A percentile compares a stretch with the other conserved stretches of the same genome.
phyloP scores from a whole-genome alignment of 30 jellyfish, hydroid and myxozoan species.

The Hydractinia symbiolongicarpus region DNA sequence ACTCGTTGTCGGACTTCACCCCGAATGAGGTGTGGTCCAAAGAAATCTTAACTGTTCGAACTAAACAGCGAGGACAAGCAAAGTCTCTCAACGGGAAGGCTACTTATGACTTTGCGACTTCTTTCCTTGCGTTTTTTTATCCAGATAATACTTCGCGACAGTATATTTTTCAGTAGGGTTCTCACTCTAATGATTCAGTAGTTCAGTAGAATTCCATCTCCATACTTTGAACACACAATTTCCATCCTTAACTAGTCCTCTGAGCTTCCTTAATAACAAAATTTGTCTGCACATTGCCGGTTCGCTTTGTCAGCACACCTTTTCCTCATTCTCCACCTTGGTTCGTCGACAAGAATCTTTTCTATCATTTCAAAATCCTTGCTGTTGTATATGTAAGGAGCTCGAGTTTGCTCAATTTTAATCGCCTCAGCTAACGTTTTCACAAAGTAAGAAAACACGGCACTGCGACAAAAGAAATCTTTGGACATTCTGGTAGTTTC shows the following conservation, averaged over 20 bases:
- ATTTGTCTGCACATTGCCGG: no score
- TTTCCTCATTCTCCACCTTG: no score
- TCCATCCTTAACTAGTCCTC: no score
- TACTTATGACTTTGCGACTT: not conserved
- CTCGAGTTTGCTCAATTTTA: no score
- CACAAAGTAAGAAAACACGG: no score
- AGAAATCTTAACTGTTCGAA: conserved; percentile 29
- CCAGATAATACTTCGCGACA: no score
- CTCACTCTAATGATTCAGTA: not conserved
- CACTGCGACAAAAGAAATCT: not conserved
- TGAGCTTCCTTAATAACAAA: no score
- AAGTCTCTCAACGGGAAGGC: not conserved
- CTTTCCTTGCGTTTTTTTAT: not conserved
- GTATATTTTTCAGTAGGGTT: not conserved
- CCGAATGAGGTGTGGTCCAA: conserved; percentile 40
- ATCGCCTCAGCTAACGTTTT: not conserved
- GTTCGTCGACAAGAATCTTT: no score
- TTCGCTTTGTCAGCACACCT: no score
- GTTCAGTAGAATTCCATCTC: not conserved
- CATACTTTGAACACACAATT: not conserved
- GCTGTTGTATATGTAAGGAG: no score
- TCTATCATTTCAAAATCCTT: no score
- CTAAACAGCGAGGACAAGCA: conserved; percentile 48
- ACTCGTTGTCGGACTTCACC: conserved; percentile 35
- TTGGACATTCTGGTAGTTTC: no score